Base-by-base conservation (phyloP, 2,888 invertebrate species). In the Cryptophagus acutangulus region DNA sequence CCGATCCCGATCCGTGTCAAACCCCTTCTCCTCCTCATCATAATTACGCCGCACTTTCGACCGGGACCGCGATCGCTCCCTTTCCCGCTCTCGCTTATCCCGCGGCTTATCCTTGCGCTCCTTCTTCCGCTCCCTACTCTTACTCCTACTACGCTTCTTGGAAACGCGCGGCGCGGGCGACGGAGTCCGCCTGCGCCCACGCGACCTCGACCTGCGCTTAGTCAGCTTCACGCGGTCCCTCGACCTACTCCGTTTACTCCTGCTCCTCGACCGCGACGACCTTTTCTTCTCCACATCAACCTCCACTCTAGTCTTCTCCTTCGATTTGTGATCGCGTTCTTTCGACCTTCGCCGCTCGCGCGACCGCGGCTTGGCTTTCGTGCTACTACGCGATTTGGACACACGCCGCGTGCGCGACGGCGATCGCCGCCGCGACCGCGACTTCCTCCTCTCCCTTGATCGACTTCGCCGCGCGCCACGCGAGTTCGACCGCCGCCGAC, bases 381-480 rank as follows among this genome's bases (percentile, higher is more conserved):
- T 6, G 5, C 10, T 5, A 2, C 70, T 58, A 6, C 56, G 52
- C 2, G 61, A 51, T 45, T 47, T 51, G 3, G 58, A 52, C n/a
- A n/a, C n/a, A 12, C 57, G 46, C 17, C 51, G 44, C 1, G 54
- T 47, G 33, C 35, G 57, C 49, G 36, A 60, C 51, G 55, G 46
- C 45, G 61, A 46, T 52, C 58, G 44, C 58, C 59, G 54, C 41
- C 70, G 61, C 1, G 69, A 65, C 17, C 69, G 63, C 0, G 78
- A 75, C 20, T 76, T 74, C 51, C 76, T 78, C 1, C 77, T 71
- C 6, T 76, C 76, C 15, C 75, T 71, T 0, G 75, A 75, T 45
- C 76, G 73, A 55, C 43, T 56, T 36, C 59, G 38, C 31, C 57
- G 51, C 1, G 83, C 79, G n/a, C n/a, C n/a, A 4, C 83, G 74